Conservation (phyloP, 2,797 vertebrate genomes). For the Danio kyathit region DNA sequence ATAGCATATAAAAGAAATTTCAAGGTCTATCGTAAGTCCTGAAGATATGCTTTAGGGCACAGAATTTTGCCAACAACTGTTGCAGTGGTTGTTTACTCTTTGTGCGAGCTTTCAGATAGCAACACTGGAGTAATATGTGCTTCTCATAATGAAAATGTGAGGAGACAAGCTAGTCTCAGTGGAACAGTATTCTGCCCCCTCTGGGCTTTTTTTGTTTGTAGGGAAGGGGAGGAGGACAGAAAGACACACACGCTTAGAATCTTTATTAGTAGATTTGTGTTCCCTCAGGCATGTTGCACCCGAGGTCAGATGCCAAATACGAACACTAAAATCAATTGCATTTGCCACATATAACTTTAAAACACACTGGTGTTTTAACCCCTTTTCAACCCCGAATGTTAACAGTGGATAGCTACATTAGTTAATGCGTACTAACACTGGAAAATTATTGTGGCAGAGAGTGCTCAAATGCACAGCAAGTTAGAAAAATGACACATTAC, state of each 20-base stretch:
- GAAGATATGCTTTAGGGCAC: not conserved
- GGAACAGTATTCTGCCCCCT: conserved; percentile 7
- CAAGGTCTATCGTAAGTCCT: not conserved
- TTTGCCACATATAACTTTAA: not conserved
- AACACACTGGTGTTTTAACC: not conserved
- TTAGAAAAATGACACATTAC: too few species aligned
- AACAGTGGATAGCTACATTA: not conserved
- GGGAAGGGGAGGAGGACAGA: not conserved
- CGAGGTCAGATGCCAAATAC: conserved; percentile 24
- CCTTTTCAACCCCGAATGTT: not conserved
- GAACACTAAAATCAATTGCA: not conserved
- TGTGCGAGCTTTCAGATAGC: not conserved
- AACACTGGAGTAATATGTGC: conserved; percentile 25
- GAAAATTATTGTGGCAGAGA: not conserved
- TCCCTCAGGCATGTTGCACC: not conserved
- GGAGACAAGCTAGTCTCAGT: conserved; percentile 9
- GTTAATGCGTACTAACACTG: not conserved
- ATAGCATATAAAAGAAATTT: not conserved
- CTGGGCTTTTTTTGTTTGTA: conserved; percentile 5
- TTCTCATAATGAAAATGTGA: conserved; percentile 31
- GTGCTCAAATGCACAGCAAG: too few species aligned
- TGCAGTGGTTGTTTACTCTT: conserved; percentile 21
- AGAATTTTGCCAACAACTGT: not conserved
- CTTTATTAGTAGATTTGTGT: conserved; percentile 28
- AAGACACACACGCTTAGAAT: conserved; percentile 19